Evolutionary conservation across 2,888 invertebrate genomes (phyloP), one percentile per base, ranked within the genome.

Genomic region (Pollenia amentaria): DNA sequence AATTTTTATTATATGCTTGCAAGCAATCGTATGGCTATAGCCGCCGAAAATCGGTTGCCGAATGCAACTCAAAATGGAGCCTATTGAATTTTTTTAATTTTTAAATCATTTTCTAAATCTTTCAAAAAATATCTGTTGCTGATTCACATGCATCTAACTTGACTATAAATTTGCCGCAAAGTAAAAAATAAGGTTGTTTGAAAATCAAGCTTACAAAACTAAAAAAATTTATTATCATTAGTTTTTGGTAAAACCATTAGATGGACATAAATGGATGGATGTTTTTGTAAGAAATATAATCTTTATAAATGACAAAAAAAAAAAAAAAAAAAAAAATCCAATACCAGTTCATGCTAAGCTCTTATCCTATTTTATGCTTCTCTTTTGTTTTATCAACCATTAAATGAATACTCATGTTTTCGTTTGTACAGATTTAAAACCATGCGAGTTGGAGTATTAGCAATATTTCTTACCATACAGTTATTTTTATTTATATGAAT

Each of bases 401-500:
- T 60, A 51, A 57, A 78, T 60, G 40, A 60, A 69, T 48, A 60
- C 21, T 78, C 40, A 48, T 78, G 69, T 78, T 29, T 46, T 3
- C 10, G 40, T 14, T 18, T 12, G 60, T 40, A 14, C 64, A 21
- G 21, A 21, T 21, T 21, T 7, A 48, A 48, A 48, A 67, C 48
- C 38, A 21, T 48, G 51, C 42, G 29, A 42, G 9, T 18, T 72
- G 21, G 16, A 40, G 18, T 55, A 4, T 44, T 44, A 1, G 29
- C 11, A 55, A 14, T 6, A 62, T 46, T 60, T 21, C 73, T 44
- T 77, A 46, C 51, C 65, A 75, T 60, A 11, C 48, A 42, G 82
- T 82, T 82, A 85, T 78, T 82, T 82, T 82, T 85, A 65, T 75
- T 57, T 64, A 75, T 76, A 62, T 62, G 48, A 75, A 75, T 75